These are phyloP conservation scores for Anthopleura sola DNA, from an alignment of 64 coral and sea anemone genomes.

Conservation along the genomic window DNA sequence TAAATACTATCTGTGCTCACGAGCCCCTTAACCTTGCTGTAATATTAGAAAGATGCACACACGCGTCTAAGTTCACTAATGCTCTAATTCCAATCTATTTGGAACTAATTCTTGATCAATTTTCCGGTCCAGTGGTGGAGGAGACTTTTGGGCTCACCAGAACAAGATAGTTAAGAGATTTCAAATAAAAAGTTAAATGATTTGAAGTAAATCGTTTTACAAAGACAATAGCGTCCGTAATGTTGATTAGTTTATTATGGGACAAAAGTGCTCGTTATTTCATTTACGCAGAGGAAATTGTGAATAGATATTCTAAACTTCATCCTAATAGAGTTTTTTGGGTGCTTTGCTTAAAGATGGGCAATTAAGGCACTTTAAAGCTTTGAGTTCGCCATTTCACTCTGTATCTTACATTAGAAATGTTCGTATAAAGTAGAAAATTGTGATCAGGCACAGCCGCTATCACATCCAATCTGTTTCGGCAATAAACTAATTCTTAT, in stretches of 20 bases:
- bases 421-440: too few relatives aligned
- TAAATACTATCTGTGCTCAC: neutral
- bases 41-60: neutral
- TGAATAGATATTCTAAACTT: slow-evolving; percentile 7
- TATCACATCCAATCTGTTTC: too few relatives aligned
- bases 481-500: too few relatives aligned
- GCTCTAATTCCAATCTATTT: neutral
- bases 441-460: too few relatives aligned
- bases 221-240: neutral
- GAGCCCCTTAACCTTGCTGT: neutral
- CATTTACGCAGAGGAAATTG: slow-evolving; percentile 17
- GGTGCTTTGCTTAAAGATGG: neutral
- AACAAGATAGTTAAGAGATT: slow-evolving; percentile 12
- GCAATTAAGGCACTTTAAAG: neutral
- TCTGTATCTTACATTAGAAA: neutral
- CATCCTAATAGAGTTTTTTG: neutral
- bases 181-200: neutral
- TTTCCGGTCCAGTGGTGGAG: neutral
- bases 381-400: neutral
- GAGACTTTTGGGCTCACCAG: neutral
- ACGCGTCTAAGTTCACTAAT: neutral
- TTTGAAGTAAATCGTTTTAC: neutral
- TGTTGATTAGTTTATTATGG: slow-evolving; percentile 9
- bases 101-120: neutral
- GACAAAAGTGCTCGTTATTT: neutral